phyloP scores from a whole-genome alignment of 2,797 vertebrate genomes.

The Bovichtus diacanthus region DNA sequence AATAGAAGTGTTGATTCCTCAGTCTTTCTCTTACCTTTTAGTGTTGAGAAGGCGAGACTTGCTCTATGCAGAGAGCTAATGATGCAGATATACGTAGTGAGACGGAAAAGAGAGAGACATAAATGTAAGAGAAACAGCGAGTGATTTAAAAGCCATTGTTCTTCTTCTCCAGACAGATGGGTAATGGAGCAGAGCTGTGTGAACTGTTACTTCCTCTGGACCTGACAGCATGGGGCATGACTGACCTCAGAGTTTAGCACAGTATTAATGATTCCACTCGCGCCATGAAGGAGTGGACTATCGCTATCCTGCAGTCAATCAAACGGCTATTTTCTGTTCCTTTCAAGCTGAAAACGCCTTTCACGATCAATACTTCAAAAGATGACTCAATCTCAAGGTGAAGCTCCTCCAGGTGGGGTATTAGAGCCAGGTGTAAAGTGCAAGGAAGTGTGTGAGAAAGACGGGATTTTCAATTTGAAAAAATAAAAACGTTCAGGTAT shows the following conservation, averaged over 20 bases:
- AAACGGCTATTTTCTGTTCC: constrained; percentile 44
- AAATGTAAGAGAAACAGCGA: constrained; percentile 18
- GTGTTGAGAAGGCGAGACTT: constrained; percentile 8
- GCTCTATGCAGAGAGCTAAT: constrained; percentile 46
- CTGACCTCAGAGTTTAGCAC: constrained; percentile 65
- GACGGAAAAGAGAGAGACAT: constrained; percentile 14
- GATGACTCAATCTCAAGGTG: constrained; percentile 42
- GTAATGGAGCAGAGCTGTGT: constrained; percentile 79
- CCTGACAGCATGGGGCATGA: constrained; percentile 69
- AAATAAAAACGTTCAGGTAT: not conserved
- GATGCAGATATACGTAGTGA: constrained; percentile 44
- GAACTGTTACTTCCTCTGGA: constrained; percentile 70
- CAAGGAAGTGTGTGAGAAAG: constrained; percentile 17
- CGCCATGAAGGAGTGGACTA: constrained; percentile 43
- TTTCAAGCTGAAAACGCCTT: constrained; percentile 37
- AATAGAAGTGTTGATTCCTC: constrained; percentile 46
- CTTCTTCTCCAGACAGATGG: constrained; percentile 63
- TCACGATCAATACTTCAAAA: constrained; percentile 46
- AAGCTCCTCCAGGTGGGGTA: constrained; percentile 37
- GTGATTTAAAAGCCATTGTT: constrained; percentile 56
- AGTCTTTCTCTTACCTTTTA: constrained; percentile 6
- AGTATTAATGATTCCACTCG: constrained; percentile 69
- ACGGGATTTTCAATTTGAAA: not conserved
- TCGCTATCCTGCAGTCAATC: constrained; percentile 66
- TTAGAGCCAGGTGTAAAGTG: constrained; percentile 21